Evolutionary conservation across 92 coral and sea anemone species (phyloP), one percentile per base, ranked within the genome.

Genomic region (Porites cylindrica): DNA sequence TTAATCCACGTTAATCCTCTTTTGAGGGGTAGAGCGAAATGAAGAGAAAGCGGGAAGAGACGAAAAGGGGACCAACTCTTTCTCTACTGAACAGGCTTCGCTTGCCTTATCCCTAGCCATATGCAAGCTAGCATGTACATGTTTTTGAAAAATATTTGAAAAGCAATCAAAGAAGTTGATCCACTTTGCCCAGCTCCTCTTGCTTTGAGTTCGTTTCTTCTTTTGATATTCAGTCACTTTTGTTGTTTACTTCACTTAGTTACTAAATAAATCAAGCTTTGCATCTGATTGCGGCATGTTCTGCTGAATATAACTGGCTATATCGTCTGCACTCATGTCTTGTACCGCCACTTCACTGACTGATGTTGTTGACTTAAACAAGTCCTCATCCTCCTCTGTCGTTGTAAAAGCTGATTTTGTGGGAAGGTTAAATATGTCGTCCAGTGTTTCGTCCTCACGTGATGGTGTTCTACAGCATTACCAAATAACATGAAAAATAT

Each of bases 271-370:
- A 79, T 95, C 98, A 14, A 97, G 86, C 61, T 90, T 90, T 24
- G 88, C 93, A 12, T 92, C 79, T 18, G 85, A 78, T 32, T 91
- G 88, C 4, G 91, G 90, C 23, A 85, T 84, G 83, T 95, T 97
- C n/a, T 90, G 95, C 32, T 97, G 95, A 59, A 97, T 97, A 90
- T 97, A 97, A 68, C 90, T 96, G 6, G 99, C 85, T 50, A 97
- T 97, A 53, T 97, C 99, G 82, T 97, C 97, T 0, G 80, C 93
- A 51, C 80, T 88, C 96, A 95, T 94, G 6, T 86, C 91, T 19
- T 88, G 78, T 20, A 88, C 84, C 43, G 61, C 79, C 47, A 64
- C 62, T 63, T 78, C 67, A 4, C 62, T 74, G 4, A 78, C 23
- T 62, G 82, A 54, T 50, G 93, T 51, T 11, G 88, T 66, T 23